Conservation (phyloP, 2,113 vertebrate species). For the Pomatorhinus ruficollis region DNA sequence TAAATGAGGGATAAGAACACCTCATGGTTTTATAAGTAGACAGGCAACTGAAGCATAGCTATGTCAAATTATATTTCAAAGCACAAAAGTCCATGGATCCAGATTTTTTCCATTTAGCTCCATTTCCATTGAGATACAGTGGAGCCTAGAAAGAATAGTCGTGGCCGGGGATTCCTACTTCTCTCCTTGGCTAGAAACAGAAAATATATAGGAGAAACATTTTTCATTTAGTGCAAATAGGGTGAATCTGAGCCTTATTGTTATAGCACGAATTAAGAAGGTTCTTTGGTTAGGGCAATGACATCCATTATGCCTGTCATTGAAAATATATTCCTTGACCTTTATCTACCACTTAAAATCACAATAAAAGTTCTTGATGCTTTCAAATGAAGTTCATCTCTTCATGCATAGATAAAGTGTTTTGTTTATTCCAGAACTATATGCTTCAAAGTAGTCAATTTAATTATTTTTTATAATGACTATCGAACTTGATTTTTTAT, state of each 20-base stretch:
- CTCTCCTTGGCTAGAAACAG: neutral
- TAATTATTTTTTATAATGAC: neutral
- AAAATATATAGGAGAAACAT: neutral
- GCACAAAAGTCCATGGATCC: neutral
- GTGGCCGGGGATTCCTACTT: neutral
- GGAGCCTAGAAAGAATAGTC: neutral
- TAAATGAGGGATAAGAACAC: neutral
- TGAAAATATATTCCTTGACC: neutral
- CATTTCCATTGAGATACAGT: neutral
- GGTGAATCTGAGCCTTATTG: neutral
- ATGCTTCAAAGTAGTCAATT: neutral
- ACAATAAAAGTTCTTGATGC: neutral
- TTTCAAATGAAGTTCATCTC: neutral
- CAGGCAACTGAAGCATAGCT: neutral
- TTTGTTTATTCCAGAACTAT: neutral
- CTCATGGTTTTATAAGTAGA: neutral
- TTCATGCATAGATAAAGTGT: neutral
- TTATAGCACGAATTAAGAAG: neutral
- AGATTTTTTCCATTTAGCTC: neutral
- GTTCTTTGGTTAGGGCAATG: neutral
- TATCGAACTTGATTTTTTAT: neutral
- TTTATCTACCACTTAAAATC: neutral
- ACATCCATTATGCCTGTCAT: neutral
- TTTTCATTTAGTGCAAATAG: neutral
- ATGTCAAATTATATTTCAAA: neutral